These are phyloP conservation scores for Mesocricetus auratus DNA, from an alignment of 2,113 vertebrate species.

Conservation along the genomic window DNA sequence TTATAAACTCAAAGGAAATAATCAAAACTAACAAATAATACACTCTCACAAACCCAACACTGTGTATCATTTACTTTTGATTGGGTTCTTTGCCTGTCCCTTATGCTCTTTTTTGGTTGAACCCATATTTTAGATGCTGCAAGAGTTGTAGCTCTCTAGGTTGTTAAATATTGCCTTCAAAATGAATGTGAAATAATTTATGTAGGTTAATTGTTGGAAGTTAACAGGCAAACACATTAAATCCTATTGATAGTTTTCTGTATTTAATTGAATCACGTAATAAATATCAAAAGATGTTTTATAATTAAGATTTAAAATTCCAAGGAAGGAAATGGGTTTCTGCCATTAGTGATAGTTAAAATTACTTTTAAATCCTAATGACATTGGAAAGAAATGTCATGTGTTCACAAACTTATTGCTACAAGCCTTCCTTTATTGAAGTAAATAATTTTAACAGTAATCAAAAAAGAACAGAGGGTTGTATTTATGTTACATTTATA, in stretches of 20 bases:
- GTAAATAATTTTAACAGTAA: not conserved
- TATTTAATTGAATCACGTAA: slow-evolving; percentile 18
- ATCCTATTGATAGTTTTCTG: not conserved
- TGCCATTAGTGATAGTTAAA: slow-evolving; percentile 65
- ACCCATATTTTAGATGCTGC: not conserved
- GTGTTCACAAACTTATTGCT: slow-evolving; percentile 49
- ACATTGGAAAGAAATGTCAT: slow-evolving; percentile 24
- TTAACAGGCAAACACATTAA: slow-evolving; percentile 53
- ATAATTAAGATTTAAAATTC: slow-evolving; percentile 65
- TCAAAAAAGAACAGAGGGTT: not conserved
- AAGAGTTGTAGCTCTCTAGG: not conserved
- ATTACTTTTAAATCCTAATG: slow-evolving; percentile 41
- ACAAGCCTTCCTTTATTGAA: not conserved
- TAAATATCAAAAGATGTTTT: slow-evolving; percentile 49
- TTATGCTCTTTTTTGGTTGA: not conserved
- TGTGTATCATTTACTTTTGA: not conserved
- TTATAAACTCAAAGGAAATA: not conserved
- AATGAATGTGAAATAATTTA: slow-evolving; percentile 64
- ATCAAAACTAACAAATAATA: not conserved
- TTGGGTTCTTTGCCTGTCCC: not conserved
- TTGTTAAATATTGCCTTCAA: slow-evolving; percentile 53
- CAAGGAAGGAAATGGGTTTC: slow-evolving; percentile 58
- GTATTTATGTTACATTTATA: not conserved
- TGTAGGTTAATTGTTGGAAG: slow-evolving; percentile 63
- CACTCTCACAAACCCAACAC: not conserved